Evolutionary conservation across 1,140 invertebrate species (phyloP).

Genomic region (Cotesia vestalis): DNA sequence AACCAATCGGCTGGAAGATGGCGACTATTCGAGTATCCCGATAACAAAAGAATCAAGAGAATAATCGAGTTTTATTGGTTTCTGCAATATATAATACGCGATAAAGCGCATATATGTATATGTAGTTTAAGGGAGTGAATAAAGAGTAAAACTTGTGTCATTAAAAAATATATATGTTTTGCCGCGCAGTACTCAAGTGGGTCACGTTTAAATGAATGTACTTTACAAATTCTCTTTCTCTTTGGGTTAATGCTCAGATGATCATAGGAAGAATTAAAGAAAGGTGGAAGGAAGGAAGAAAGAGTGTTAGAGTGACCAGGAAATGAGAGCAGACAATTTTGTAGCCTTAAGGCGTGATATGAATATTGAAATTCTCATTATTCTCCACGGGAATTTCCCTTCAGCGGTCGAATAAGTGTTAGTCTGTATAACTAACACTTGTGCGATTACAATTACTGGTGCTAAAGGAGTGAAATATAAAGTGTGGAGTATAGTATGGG

Average conservation of each 20-base stretch:
- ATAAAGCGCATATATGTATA: no score
- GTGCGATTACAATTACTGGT: no score
- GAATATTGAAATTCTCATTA: conserved; percentile 65
- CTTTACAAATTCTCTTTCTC: conserved; percentile 6
- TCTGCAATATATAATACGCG: not conserved
- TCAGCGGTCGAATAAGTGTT: conserved; percentile 29
- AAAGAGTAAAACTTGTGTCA: no score
- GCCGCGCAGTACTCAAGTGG: not conserved
- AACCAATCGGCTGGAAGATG: conserved; percentile 35
- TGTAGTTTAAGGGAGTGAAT: no score
- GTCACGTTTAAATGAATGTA: conserved; percentile 24
- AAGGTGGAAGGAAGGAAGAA: not conserved
- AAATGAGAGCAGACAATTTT: conserved; percentile 24
- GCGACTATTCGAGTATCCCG: conserved; percentile 17
- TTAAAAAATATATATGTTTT: no score
- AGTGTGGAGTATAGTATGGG: not conserved
- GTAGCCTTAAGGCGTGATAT: conserved; percentile 45
- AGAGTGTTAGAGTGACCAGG: conserved; percentile 17
- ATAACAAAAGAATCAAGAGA: conserved; percentile 29
- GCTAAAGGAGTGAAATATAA: not conserved
- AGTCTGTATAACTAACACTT: no score
- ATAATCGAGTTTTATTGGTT: conserved; percentile 19
- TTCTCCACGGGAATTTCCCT: conserved; percentile 43
- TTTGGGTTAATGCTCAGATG: not conserved
- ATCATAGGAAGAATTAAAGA: not conserved